Percentiles rank a stretch among this genome's conserved stretches.
Evolutionary conservation across 2,888 invertebrate species (phyloP).

Genomic region (Nezara viridula): DNA sequence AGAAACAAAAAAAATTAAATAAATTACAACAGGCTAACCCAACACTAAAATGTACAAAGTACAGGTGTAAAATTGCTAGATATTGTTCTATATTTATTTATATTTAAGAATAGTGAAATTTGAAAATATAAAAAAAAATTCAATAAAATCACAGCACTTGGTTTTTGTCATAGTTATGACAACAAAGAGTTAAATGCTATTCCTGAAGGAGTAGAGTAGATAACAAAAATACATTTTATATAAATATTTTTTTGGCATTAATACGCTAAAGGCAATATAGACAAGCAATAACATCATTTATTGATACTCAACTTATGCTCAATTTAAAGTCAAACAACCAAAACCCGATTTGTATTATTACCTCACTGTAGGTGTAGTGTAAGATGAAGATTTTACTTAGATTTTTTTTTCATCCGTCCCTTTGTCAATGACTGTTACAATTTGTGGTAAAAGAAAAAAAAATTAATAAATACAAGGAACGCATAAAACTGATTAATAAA

Average conservation of each 20-base stretch:
- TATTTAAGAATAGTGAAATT: constrained; percentile 8
- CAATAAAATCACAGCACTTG: constrained; percentile 51
- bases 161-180: constrained; percentile 37
- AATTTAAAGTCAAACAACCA: background rate
- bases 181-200: constrained; percentile 45
- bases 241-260: constrained; percentile 13
- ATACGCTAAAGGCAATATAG: constrained; percentile 7
- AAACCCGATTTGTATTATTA: background rate
- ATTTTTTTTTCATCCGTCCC: background rate
- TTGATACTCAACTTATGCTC: background rate
- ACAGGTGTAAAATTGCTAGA: constrained; percentile 13
- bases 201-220: constrained; percentile 34
- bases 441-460: background rate
- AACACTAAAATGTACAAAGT: constrained; percentile 5
- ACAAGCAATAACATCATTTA: background rate
- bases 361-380: background rate
- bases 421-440: background rate
- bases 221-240: constrained; percentile 22
- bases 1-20: constrained; percentile 12
- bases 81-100: constrained; percentile 31
- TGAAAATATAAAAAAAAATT: constrained; percentile 22
- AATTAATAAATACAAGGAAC: too few relatives aligned
- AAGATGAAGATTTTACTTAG: background rate
- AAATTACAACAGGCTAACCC: constrained; percentile 10
- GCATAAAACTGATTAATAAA: background rate